Evolutionary conservation across 2,113 vertebrate genomes (phyloP).

Genomic region (Alethe diademata): DNA sequence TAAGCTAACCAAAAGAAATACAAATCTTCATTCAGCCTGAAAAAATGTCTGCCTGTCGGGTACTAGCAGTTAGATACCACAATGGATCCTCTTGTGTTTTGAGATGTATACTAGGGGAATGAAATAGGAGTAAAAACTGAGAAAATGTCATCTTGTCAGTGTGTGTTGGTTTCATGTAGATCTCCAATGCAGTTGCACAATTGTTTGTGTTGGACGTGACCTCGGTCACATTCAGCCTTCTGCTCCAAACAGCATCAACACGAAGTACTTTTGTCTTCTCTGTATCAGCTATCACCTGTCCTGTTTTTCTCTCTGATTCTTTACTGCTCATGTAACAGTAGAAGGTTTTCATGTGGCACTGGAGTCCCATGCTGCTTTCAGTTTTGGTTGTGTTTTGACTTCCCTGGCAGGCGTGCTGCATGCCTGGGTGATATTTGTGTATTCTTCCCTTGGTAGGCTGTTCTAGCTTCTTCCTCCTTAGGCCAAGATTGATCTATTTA

Average conservation of each 20-base stretch:
- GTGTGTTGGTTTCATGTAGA: background rate
- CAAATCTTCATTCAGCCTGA: background rate
- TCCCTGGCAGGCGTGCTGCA: background rate
- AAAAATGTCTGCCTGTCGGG: background rate
- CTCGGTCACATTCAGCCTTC: background rate
- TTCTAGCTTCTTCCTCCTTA: background rate
- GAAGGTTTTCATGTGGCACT: background rate
- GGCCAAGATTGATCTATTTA: background rate
- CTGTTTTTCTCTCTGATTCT: background rate
- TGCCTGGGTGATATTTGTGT: background rate
- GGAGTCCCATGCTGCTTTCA: background rate
- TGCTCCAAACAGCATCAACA: background rate
- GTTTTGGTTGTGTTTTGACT: background rate
- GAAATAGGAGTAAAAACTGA: background rate
- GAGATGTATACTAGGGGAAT: background rate
- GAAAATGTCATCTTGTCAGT: background rate
- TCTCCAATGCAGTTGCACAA: background rate
- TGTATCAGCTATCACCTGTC: background rate
- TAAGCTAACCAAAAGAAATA: background rate
- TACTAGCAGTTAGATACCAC: background rate
- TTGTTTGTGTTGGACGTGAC: background rate
- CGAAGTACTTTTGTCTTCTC: background rate
- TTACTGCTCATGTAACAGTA: background rate
- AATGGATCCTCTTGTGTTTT: background rate
- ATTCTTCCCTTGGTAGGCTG: background rate